These are phyloP conservation scores for Rhorus exstirpatorius DNA, from an alignment of 2,888 invertebrate species.

Conservation along the genomic window DNA sequence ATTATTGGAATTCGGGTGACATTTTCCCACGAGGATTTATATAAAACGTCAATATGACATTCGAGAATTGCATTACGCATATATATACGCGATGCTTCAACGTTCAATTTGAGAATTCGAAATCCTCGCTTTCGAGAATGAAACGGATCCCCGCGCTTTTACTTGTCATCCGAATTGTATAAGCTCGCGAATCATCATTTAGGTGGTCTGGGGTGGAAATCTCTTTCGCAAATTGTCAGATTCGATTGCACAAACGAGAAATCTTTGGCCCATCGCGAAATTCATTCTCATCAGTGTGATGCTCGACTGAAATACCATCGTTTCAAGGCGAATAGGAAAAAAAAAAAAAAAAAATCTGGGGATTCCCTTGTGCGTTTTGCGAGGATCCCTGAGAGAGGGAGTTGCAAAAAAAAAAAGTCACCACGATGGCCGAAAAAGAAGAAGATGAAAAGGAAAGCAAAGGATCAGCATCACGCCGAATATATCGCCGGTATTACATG, in stretches of 20 bases:
- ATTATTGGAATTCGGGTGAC: background rate
- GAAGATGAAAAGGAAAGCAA: slow-evolving; percentile 47
- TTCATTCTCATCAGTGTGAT: slow-evolving; percentile 41
- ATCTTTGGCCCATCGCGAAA: slow-evolving; percentile 15
- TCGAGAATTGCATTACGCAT: slow-evolving; percentile 1
- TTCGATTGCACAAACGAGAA: slow-evolving; percentile 41
- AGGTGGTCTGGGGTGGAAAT: slow-evolving; percentile 8
- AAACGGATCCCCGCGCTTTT: background rate
- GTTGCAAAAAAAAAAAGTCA: slow-evolving; percentile 30
- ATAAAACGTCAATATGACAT: background rate
- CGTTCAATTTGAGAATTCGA: slow-evolving; percentile 33
- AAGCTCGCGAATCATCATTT: slow-evolving; percentile 28
- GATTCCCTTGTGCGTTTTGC: slow-evolving; percentile 53
- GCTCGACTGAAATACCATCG: slow-evolving; percentile 4
- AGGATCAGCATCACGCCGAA: slow-evolving; percentile 49
- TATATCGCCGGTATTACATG: slow-evolving; percentile 40
- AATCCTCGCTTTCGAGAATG: slow-evolving; percentile 4
- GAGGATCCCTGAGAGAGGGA: slow-evolving; percentile 26
- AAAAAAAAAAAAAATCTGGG: slow-evolving; percentile 13
- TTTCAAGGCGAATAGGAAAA: slow-evolving; percentile 18
- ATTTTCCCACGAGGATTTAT: background rate
- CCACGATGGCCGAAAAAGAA: slow-evolving; percentile 32
- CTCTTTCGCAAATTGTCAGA: slow-evolving; percentile 57
- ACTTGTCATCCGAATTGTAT: too few relatives aligned
- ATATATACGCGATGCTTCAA: background rate